Evolutionary conservation across 2,113 vertebrate species (phyloP).

Genomic region (Myiopsitta monachus): DNA sequence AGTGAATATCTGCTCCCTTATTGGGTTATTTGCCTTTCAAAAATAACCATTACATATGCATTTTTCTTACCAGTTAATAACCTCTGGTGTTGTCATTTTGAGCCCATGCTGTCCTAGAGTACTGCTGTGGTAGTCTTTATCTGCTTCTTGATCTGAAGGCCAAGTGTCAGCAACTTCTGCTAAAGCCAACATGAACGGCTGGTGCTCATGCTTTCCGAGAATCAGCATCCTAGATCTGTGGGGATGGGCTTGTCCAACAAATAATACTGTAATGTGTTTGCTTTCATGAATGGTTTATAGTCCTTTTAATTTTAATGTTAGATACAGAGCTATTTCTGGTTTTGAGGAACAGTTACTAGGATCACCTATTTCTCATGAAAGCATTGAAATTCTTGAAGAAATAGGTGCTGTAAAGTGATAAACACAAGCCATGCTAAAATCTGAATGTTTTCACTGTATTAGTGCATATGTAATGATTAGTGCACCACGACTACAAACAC

Average conservation of each 20-base stretch:
- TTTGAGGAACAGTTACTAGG: not conserved
- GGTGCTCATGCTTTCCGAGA: not conserved
- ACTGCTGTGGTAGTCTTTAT: not conserved
- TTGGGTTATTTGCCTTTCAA: not conserved
- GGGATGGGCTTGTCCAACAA: not conserved
- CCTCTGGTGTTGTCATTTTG: not conserved
- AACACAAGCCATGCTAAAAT: not conserved
- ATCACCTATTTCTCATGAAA: not conserved
- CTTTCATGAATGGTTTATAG: not conserved
- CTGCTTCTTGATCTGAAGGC: not conserved
- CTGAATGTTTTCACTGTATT: not conserved
- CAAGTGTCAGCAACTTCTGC: not conserved
- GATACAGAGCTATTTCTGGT: not conserved
- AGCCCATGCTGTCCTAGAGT: not conserved
- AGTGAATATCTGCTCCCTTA: not conserved
- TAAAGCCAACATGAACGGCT: accelerated
- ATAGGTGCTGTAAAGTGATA: not conserved
- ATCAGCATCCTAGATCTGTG: not conserved
- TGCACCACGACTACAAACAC: not conserved
- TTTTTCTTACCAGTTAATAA: not conserved
- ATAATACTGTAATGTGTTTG: not conserved
- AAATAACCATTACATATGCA: not conserved
- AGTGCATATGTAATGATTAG: not conserved
- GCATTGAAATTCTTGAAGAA: not conserved
- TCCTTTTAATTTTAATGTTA: not conserved